A percentile compares a stretch with the other conserved stretches of the same genome.
These are phyloP conservation scores for Dromiciops gliroides DNA, from an alignment of 2,113 vertebrate genomes.

Conservation along the genomic window DNA sequence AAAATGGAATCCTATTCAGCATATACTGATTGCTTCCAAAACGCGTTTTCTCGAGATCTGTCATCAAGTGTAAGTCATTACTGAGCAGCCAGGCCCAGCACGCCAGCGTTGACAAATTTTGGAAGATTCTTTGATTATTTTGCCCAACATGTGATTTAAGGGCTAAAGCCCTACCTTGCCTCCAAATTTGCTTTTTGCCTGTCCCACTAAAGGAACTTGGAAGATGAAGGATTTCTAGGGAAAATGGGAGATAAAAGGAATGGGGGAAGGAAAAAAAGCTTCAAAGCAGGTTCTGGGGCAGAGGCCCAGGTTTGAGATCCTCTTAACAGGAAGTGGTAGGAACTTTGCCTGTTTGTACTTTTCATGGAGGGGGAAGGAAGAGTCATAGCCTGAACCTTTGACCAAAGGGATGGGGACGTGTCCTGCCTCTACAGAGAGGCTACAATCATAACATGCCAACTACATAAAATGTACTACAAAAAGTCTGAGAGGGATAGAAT, in stretches of 20 bases:
- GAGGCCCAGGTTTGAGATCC: fast-evolving
- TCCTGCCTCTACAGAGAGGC: background rate
- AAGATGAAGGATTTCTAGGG: background rate
- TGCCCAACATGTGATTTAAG: slow-evolving; percentile 73
- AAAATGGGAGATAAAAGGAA: background rate
- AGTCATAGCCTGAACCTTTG: too few species aligned
- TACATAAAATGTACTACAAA: background rate
- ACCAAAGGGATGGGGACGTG: background rate
- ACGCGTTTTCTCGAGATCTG: slow-evolving; percentile 66
- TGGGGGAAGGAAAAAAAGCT: background rate
- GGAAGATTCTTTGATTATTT: slow-evolving; percentile 74
- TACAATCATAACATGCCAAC: background rate
- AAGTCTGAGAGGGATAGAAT: background rate
- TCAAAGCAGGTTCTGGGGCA: background rate
- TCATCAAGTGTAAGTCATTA: slow-evolving; percentile 68
- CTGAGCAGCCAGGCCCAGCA: slow-evolving; percentile 55
- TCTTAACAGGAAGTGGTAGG: background rate
- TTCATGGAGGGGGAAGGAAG: background rate
- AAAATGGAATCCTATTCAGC: slow-evolving; percentile 71
- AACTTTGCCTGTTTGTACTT: background rate
- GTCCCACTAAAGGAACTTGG: background rate
- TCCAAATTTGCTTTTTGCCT: slow-evolving; percentile 41
- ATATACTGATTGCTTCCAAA: slow-evolving; percentile 72
- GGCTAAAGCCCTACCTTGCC: slow-evolving; percentile 37
- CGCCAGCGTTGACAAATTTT: slow-evolving; percentile 64